Conservation (phyloP, 2,113 vertebrate species). For the Heliornis fulica region DNA sequence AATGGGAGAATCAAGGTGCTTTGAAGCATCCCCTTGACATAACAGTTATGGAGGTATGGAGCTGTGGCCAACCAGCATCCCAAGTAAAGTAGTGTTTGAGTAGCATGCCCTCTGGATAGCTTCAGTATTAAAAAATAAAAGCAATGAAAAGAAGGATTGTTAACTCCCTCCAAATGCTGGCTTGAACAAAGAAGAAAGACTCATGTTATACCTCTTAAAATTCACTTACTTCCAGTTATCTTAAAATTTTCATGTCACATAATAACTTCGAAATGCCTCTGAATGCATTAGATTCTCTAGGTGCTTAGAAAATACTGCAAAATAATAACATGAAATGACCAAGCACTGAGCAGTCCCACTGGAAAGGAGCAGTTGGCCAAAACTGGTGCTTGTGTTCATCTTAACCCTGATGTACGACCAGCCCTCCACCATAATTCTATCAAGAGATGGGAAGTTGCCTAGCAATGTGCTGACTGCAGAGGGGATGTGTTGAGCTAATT, state of each 20-base stretch:
- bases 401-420: slow-evolving; percentile 60
- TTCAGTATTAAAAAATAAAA: slow-evolving; percentile 52
- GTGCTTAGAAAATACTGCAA: slow-evolving; percentile 11
- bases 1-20: not conserved
- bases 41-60: not conserved
- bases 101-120: slow-evolving; percentile 5
- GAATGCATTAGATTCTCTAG: slow-evolving; percentile 22
- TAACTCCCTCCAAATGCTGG: not conserved
- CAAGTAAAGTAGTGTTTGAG: not conserved
- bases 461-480: slow-evolving; percentile 29
- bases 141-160: not conserved
- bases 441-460: slow-evolving; percentile 62
- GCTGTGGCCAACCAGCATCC: not conserved
- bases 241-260: slow-evolving; percentile 53
- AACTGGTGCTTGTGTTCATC: slow-evolving; percentile 49
- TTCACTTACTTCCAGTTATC: slow-evolving; percentile 51
- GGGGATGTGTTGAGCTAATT: slow-evolving; percentile 41
- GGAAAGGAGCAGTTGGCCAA: slow-evolving; percentile 62
- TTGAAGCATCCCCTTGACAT: not conserved
- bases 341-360: slow-evolving; percentile 28
- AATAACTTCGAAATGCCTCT: slow-evolving; percentile 36
- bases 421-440: slow-evolving; percentile 52
- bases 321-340: slow-evolving; percentile 15
- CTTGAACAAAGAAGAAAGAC: slow-evolving; percentile 1
- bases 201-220: not conserved